phyloP scores from a whole-genome alignment of 2,888 invertebrate genomes.

The Habroteleia sp. region DNA sequence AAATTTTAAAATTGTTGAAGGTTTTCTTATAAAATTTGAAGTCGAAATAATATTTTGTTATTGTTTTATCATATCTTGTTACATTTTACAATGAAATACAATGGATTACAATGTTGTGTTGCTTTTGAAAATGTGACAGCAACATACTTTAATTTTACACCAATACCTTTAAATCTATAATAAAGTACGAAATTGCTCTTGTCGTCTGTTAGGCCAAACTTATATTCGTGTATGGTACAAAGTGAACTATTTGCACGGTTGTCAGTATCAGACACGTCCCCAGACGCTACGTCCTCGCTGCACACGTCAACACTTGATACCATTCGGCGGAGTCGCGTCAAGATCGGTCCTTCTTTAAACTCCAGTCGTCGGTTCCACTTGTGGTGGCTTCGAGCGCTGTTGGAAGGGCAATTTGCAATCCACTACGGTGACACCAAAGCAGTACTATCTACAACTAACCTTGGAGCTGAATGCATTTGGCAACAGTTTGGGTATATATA shows the following conservation, averaged over 20 bases:
- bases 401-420: conserved; percentile 70
- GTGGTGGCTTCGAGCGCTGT: conserved; percentile 6
- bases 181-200: no score
- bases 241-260: conserved; percentile 10
- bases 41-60: no score
- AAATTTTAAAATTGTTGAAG: no score
- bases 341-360: conserved; percentile 19
- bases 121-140: no score
- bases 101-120: no score
- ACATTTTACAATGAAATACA: no score
- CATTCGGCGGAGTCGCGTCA: conserved; percentile 8
- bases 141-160: no score
- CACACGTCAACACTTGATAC: conserved; percentile 16
- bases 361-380: conserved; percentile 7
- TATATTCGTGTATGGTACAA: background rate
- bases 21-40: no score
- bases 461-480: conserved; percentile 69
- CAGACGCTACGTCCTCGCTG: conserved; percentile 6
- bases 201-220: no score
- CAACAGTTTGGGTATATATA: conserved; percentile 64
- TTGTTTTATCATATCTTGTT: no score
- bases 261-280: conserved; percentile 2
- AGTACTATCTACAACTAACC: conserved; percentile 63
- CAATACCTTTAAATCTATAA: no score
- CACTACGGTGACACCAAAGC: conserved; percentile 67